A percentile compares a stretch with the other conserved stretches of the same genome.
These are phyloP conservation scores for Timema podura DNA, from an alignment of 2,888 invertebrate genomes.

Conservation along the genomic window DNA sequence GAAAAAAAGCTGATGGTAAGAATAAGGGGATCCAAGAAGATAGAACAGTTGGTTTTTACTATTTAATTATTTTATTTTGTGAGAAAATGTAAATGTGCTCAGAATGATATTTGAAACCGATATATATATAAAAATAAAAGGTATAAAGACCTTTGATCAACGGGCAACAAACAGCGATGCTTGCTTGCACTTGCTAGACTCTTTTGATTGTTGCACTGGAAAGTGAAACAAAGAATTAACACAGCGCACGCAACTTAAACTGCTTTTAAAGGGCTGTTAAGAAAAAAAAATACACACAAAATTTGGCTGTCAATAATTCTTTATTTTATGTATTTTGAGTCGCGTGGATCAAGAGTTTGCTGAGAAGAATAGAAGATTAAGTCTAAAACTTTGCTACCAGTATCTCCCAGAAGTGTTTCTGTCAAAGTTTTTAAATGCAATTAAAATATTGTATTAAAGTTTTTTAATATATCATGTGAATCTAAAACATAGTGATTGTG, in stretches of 20 bases:
- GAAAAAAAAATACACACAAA: conserved; percentile 10
- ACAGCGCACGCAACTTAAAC: no score
- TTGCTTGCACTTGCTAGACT: no score
- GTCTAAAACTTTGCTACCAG: no score
- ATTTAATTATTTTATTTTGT: conserved; percentile 5
- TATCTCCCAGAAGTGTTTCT: background rate
- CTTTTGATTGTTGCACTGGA: no score
- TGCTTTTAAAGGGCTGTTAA: background rate
- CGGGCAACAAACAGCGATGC: no score
- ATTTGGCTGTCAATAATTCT: conserved; percentile 7
- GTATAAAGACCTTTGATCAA: background rate
- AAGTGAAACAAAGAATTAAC: no score
- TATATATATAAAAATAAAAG: background rate
- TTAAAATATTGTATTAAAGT: conserved; percentile 11
- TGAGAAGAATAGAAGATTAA: no score
- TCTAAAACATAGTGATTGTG: conserved; percentile 21
- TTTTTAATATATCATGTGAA: conserved; percentile 11
- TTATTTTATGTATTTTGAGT: conserved; percentile 8
- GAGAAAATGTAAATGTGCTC: conserved; percentile 9
- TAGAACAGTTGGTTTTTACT: background rate
- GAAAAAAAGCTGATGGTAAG: no score
- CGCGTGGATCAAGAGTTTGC: background rate
- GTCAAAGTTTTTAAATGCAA: conserved; percentile 14
- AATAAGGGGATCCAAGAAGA: no score
- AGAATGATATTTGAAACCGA: background rate